Conservation (phyloP, 2,888 invertebrate genomes). For the Axea sp. region DNA sequence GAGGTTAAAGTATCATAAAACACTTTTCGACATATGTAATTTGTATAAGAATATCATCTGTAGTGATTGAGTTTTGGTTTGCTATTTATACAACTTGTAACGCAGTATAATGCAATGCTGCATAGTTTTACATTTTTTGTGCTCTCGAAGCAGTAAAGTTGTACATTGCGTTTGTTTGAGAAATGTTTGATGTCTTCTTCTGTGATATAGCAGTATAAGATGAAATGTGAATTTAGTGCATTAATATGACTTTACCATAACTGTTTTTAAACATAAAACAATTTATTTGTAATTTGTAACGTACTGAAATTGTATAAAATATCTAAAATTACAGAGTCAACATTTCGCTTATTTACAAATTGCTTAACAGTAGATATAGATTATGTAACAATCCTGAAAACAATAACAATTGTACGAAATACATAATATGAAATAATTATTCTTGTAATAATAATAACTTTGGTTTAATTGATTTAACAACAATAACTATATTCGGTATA, state of each 20-base stretch:
- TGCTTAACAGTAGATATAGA: constrained; percentile 2
- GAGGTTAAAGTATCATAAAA: constrained; percentile 26
- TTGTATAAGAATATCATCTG: constrained; percentile 61
- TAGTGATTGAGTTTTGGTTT: constrained; percentile 37
- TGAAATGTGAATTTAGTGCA: constrained; percentile 17
- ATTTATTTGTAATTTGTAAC: constrained; percentile 37
- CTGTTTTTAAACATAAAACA: neutral
- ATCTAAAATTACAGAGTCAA: constrained; percentile 8
- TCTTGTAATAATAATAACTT: constrained; percentile 6
- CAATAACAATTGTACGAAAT: constrained; percentile 1
- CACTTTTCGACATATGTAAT: constrained; percentile 45
- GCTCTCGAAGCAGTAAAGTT: constrained; percentile 39
- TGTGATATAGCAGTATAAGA: constrained; percentile 12
- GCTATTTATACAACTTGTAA: constrained; percentile 40
- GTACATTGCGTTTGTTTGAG: constrained; percentile 30
- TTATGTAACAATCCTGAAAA: constrained; percentile 10
- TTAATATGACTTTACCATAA: constrained; percentile 2
- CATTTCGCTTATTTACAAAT: constrained; percentile 9
- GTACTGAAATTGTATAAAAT: neutral
- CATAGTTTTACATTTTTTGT: constrained; percentile 42
- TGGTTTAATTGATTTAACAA: constrained; percentile 9
- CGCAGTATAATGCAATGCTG: constrained; percentile 37
- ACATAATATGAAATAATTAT: constrained; percentile 2
- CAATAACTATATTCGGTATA: neutral
- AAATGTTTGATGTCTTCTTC: constrained; percentile 19